Percentiles rank a stretch among this genome's conserved stretches.
phyloP scores from a whole-genome alignment of 1,140 invertebrate species.

The Gonatopus flavifemur region DNA sequence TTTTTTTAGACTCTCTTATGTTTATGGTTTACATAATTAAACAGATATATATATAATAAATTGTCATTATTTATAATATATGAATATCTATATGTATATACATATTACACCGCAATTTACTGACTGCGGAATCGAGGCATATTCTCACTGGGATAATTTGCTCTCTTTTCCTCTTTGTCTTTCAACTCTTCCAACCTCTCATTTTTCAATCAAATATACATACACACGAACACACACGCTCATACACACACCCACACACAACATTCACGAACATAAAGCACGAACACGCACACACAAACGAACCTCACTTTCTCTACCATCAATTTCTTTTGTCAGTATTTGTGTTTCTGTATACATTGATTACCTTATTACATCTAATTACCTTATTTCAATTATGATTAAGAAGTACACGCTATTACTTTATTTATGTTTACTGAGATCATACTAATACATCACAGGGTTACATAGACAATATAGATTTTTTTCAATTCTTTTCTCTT shows the following conservation, averaged over 20 bases:
- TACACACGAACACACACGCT: conserved; percentile 16
- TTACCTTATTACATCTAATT: conserved; percentile 38
- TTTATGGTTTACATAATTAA: conserved; percentile 35
- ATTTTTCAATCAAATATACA: conserved; percentile 10
- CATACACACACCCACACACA: conserved; percentile 26
- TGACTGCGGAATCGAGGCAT: conserved; percentile 30
- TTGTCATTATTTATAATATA: conserved; percentile 26
- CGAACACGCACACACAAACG: conserved; percentile 2
- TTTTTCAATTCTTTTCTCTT: conserved; percentile 34
- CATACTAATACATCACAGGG: conserved; percentile 61
- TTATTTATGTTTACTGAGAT: conserved; percentile 59
- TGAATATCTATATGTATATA: conserved; percentile 47
- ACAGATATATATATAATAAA: conserved; percentile 26
- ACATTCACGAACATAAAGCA: neutral
- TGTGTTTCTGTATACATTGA: no score
- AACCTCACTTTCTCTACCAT: conserved; percentile 7
- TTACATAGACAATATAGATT: conserved; percentile 55
- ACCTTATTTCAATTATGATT: no score
- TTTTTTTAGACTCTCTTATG: conserved; percentile 56
- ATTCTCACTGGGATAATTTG: conserved; percentile 37
- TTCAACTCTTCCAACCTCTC: conserved; percentile 12
- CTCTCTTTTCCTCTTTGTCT: conserved; percentile 16
- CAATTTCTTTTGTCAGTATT: no score
- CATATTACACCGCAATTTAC: conserved; percentile 37
- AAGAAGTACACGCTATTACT: conserved; percentile 50